phyloP scores from a whole-genome alignment of 1,140 invertebrate species.

The Charaxes varanes region DNA sequence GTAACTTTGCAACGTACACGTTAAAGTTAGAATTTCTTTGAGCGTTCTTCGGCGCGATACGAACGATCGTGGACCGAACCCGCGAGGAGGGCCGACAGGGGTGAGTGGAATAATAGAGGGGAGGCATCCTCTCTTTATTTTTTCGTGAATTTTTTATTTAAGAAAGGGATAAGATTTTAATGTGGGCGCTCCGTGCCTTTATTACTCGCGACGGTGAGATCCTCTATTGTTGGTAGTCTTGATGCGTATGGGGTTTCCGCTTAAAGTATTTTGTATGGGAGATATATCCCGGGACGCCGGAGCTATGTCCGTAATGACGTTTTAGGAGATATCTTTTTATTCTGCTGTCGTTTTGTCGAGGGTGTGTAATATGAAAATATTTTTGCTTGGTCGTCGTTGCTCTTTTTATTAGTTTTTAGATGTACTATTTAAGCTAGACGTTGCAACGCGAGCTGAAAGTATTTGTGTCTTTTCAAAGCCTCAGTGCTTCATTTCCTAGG shows the following conservation, averaged over 20 bases:
- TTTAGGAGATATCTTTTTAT: slow-evolving; percentile 51
- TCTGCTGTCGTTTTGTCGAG: slow-evolving; percentile 36
- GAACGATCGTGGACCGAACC: slow-evolving; percentile 29
- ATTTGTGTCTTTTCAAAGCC: no score
- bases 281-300: slow-evolving; percentile 36
- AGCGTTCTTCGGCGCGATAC: slow-evolving; percentile 30
- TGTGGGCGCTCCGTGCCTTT: slow-evolving; percentile 63
- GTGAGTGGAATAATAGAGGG: slow-evolving; percentile 64
- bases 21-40: slow-evolving; percentile 65
- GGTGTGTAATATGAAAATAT: slow-evolving; percentile 26
- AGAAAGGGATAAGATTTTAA: slow-evolving; percentile 75
- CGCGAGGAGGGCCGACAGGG: slow-evolving; percentile 24
- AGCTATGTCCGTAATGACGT: slow-evolving; percentile 52
- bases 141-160: slow-evolving; percentile 75
- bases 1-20: slow-evolving; percentile 46
- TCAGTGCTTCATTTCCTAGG: no score
- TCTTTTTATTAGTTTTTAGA: not conserved
- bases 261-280: slow-evolving; percentile 67
- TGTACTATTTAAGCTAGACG: not conserved
- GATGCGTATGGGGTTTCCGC: slow-evolving; percentile 69
- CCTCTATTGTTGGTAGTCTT: slow-evolving; percentile 62
- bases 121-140: slow-evolving; percentile 68
- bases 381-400: slow-evolving; percentile 11
- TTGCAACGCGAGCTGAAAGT: no score
- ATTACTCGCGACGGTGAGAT: slow-evolving; percentile 66